These are phyloP conservation scores for Oscheius sp. DNA, from an alignment of 1,140 invertebrate genomes.

Conservation along the genomic window DNA sequence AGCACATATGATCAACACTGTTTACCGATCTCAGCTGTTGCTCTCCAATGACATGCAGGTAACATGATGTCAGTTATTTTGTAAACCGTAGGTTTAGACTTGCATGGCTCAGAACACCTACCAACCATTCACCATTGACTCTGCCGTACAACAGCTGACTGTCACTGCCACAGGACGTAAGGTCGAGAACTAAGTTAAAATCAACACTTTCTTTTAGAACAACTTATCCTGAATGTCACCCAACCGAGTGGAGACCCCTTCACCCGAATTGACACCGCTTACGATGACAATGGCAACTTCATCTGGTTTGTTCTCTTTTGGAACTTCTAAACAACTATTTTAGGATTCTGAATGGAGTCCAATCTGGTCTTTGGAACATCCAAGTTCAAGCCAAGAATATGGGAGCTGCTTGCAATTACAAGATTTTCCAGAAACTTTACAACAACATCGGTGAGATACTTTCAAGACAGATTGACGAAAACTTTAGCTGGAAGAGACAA, in stretches of 20 bases:
- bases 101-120: slow-evolving; percentile 33
- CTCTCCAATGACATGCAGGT: slow-evolving; percentile 33
- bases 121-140: slow-evolving; percentile 38
- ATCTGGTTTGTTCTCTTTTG: slow-evolving; percentile 39
- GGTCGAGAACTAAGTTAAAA: not conserved
- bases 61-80: no score
- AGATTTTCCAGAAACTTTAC: slow-evolving; percentile 30
- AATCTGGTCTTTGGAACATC: slow-evolving; percentile 33
- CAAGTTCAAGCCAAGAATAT: not conserved
- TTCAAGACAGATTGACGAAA: not conserved
- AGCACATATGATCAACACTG: slow-evolving; percentile 24
- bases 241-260: not conserved
- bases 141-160: slow-evolving; percentile 17
- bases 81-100: no score
- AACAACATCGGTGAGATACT: slow-evolving; percentile 3
- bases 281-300: slow-evolving; percentile 17
- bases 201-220: not conserved
- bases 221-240: slow-evolving; percentile 20
- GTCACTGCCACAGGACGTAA: slow-evolving; percentile 33
- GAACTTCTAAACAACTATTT: no score
- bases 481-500: not conserved
- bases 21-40: slow-evolving; percentile 40
- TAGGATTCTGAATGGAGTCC: not conserved
- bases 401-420: slow-evolving; percentile 24
- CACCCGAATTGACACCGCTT: not conserved